Base-by-base conservation (phyloP, 2,888 invertebrate species). In the Lacanobia oleracea region DNA sequence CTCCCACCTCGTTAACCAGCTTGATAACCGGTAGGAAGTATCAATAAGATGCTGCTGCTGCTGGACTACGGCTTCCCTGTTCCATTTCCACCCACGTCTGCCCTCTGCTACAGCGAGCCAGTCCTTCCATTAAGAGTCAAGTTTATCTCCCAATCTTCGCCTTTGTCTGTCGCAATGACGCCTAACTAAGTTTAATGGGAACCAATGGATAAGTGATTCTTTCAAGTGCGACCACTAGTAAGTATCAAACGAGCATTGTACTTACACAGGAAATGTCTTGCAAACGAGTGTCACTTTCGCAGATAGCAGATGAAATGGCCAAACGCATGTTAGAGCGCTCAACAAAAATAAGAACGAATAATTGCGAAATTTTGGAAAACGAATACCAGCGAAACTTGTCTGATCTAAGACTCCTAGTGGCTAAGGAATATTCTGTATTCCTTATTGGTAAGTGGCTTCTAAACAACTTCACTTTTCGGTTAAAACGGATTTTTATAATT, bases 371-470 rank as follows among this genome's bases (percentile, higher is more conserved):
- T 45, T 77, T 96, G 18, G 97, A 97, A 91, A 90, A 91, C 70
- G 91, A 92, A 76, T 94, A 93, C 74, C 91, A 95, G 14, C 95
- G 96, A 62, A 96, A 97, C 90, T 90, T 97, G 84, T 92, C 95
- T 1, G 96, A 96, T 90, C 92, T 97, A 67, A 93, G 97, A 60
- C 91, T 96, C 67, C 91, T 97, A 86, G 95, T 97, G 5, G 96
- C 96, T 56, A 96, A 97, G 82, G 97, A 97, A 90, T 97, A 97
- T 86, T 94, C 95, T 74, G 94, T 96, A 18, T 93, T 97, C 88
- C 87, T 97, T 43, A 91, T 97, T 75, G 97, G 97, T 95, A 78
- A 75, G 75, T 75, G 14, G 2, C 12, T 56, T 53, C 0, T 56
- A 43, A 63, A 48, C 12, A 45, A 16, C 8, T 51, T 23, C 14